These are phyloP conservation scores for Drosophila setosimentum DNA, from an alignment of 2,888 invertebrate genomes.

Conservation along the genomic window DNA sequence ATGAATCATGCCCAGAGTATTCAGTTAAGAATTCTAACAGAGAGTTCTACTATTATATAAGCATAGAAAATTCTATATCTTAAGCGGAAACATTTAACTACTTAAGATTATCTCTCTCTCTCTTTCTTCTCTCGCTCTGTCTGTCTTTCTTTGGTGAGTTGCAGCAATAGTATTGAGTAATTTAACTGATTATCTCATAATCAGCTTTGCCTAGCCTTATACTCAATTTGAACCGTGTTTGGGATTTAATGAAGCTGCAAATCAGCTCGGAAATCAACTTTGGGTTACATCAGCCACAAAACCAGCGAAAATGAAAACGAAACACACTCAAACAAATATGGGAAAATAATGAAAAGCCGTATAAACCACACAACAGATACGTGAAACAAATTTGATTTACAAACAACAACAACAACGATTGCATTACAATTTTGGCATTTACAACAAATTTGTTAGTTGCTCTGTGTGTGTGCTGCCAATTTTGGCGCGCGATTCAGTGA, in stretches of 20 bases:
- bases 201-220: constrained; percentile 63
- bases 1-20: constrained; percentile 51
- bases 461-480: constrained; percentile 38
- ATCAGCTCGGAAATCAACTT: constrained; percentile 62
- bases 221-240: constrained; percentile 50
- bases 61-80: not conserved
- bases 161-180: constrained; percentile 61
- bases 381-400: constrained; percentile 60
- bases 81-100: constrained; percentile 3
- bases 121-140: not conserved
- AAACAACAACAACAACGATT: constrained; percentile 31
- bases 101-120: not conserved
- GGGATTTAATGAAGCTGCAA: constrained; percentile 67
- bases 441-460: constrained; percentile 38
- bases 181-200: constrained; percentile 73
- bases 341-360: constrained; percentile 23
- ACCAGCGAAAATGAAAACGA: constrained; percentile 21
- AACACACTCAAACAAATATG: constrained; percentile 21
- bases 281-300: constrained; percentile 61
- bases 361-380: constrained; percentile 32
- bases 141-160: constrained; percentile 9
- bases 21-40: not conserved
- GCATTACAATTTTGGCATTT: constrained; percentile 65
- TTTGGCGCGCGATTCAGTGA: constrained; percentile 70
- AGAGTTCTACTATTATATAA: not conserved